These are phyloP conservation scores for Orussus abietinus DNA, from an alignment of 1,140 invertebrate species.

Conservation along the genomic window DNA sequence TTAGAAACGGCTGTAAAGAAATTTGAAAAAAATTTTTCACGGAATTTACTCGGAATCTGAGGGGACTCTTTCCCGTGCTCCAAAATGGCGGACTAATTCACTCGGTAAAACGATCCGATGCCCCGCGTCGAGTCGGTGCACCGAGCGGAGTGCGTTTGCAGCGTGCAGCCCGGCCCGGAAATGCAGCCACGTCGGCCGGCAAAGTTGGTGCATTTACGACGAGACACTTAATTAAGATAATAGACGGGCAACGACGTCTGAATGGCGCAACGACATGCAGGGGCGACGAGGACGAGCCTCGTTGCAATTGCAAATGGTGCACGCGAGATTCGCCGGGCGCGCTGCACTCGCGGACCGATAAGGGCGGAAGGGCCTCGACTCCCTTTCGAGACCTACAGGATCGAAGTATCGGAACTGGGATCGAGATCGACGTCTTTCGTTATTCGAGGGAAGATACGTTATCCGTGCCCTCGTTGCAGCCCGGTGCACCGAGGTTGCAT, in stretches of 20 bases:
- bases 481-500: too few relatives aligned
- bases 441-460: too few relatives aligned
- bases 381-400: neutral
- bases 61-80: too few relatives aligned
- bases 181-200: constrained; percentile 1
- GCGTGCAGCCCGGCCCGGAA: neutral
- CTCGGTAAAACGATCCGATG: constrained; percentile 15
- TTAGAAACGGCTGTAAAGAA: too few relatives aligned
- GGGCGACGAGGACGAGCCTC: neutral
- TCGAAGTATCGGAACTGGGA: constrained; percentile 8
- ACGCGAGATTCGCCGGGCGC: constrained; percentile 4
- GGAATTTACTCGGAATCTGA: too few relatives aligned
- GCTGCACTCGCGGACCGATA: neutral
- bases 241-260: too few relatives aligned
- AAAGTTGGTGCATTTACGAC: constrained; percentile 16
- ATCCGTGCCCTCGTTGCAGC: too few relatives aligned
- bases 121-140: too few relatives aligned
- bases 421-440: constrained; percentile 17
- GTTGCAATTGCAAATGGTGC: constrained; percentile 6
- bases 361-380: neutral
- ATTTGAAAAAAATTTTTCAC: too few relatives aligned
- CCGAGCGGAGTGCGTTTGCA: too few relatives aligned
- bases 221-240: constrained; percentile 32
- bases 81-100: too few relatives aligned
- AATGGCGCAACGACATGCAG: too few relatives aligned